Evolutionary conservation across 1,140 invertebrate genomes (phyloP).

Genomic region (Anadara kagoshimensis): DNA sequence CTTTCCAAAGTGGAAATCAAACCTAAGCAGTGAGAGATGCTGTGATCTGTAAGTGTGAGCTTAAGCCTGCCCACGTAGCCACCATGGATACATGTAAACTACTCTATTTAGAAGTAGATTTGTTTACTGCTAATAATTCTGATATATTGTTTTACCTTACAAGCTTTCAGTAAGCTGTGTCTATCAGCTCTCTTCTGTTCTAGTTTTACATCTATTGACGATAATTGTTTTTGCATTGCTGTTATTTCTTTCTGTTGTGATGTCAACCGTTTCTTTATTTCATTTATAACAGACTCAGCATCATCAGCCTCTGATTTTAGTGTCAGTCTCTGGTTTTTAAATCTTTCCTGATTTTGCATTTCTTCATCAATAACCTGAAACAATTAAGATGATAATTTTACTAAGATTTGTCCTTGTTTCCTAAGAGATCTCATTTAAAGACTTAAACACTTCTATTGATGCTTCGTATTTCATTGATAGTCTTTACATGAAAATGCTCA

Average conservation of each 20-base stretch:
- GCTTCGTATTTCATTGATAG: too few species aligned
- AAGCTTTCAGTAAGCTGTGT: constrained; percentile 88
- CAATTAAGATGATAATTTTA: background rate
- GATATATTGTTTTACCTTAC: constrained; percentile 84
- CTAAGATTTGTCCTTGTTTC: too few species aligned
- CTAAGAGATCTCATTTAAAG: too few species aligned
- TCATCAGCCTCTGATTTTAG: constrained; percentile 90
- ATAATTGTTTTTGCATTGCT: constrained; percentile 88
- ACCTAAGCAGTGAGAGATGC: too few species aligned
- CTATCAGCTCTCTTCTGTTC: constrained; percentile 93
- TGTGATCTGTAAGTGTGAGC: too few species aligned
- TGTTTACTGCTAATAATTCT: background rate
- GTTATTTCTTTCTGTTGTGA: constrained; percentile 94
- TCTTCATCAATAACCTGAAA: constrained; percentile 86
- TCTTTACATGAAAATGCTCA: too few species aligned
- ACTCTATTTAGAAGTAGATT: background rate
- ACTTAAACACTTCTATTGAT: too few species aligned
- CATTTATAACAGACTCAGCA: constrained; percentile 78
- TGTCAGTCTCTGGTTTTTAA: constrained; percentile 77
- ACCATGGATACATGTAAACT: too few species aligned
- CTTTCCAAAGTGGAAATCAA: too few species aligned
- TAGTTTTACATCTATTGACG: constrained; percentile 89
- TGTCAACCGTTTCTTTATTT: constrained; percentile 89
- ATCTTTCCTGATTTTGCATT: constrained; percentile 86
- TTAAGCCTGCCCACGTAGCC: too few species aligned